A percentile compares a stretch with the other conserved stretches of the same genome.
Conservation (phyloP, 2,888 invertebrate species). For the Calephelis perditalis region DNA sequence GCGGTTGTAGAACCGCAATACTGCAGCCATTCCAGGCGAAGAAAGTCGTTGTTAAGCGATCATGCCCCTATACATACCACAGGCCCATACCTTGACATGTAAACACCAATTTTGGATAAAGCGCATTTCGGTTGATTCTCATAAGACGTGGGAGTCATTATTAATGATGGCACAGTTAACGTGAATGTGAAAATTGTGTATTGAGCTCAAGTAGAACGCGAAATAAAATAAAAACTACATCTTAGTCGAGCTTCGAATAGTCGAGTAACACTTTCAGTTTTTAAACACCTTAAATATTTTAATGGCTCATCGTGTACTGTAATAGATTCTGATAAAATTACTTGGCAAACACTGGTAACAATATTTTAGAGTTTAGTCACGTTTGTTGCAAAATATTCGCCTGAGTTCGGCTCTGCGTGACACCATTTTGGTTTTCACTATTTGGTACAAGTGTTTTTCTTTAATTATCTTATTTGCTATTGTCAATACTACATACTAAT, state of each 20-base stretch:
- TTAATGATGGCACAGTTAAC: neutral
- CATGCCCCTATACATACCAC: slow-evolving; percentile 25
- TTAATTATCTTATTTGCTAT: no score
- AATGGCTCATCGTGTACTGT: slow-evolving; percentile 9
- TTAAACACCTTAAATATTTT: slow-evolving; percentile 8
- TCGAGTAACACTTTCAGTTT: slow-evolving; percentile 2
- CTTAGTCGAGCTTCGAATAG: neutral
- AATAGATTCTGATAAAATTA: slow-evolving; percentile 9
- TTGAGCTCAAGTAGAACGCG: neutral
- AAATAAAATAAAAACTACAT: neutral
- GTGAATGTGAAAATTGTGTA: neutral
- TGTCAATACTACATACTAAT: no score
- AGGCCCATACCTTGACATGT: slow-evolving; percentile 3
- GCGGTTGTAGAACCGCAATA: slow-evolving; percentile 43
- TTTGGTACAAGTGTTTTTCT: neutral
- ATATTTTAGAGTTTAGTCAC: slow-evolving; percentile 8
- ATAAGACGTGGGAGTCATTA: neutral
- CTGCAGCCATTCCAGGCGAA: slow-evolving; percentile 66
- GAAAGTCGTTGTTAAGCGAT: slow-evolving; percentile 62
- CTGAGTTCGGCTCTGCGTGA: neutral
- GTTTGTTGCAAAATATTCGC: neutral
- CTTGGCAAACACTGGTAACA: slow-evolving; percentile 6
- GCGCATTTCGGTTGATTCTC: neutral
- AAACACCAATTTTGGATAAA: neutral
- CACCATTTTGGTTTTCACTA: neutral